Base-by-base conservation (phyloP, 2,113 vertebrate genomes). In the Blennius ocellaris region DNA sequence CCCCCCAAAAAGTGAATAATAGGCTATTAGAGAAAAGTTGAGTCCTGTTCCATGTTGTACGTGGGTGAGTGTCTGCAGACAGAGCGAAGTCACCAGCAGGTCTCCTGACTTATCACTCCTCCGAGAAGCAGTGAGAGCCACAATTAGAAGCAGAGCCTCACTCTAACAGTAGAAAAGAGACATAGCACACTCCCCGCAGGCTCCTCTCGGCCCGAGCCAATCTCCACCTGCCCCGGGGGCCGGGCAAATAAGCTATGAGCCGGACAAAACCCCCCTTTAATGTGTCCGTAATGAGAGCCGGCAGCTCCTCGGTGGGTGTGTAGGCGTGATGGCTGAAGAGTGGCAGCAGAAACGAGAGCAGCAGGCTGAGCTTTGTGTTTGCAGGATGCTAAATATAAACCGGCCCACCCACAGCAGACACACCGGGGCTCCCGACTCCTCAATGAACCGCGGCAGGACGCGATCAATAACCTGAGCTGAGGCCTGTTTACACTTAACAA, bases 31-130 rank as follows among this genome's bases (percentile, higher is more conserved):
- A 69, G 62, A 73, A 70, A 70, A 70, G 54, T 75, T 40, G 47
- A 82, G 70, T 51, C 44, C 16, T 64, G 76, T 65, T 79, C 78
- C 73, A 66, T 84, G 69, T 60, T 64, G 62, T 56, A 44, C 6
- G 86, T 87, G 82, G 87, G 88, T 14, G 74, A 54, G 17, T 44
- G 67, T 52, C 53, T 40, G 88, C 77, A 53, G 92, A 84, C 62
- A 62, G 68, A 73, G 65, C 38, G 37, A 71, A 58, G 69, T 47
- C 69, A 67, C 58, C 67, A 55, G 53, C 61, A 59, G 79, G 76
- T 39, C 76, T 68, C 55, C 79, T 73, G 75, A 17, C 69, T 50
- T 73, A 65, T 66, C 76, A 71, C 76, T 49, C 68, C 74, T 54
- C 43, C 21, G 5, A 43, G 48, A 8, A 49, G 47, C 57, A 56